phyloP scores from a whole-genome alignment of 2,113 vertebrate species.

The Nothobranchius furzeri region DNA sequence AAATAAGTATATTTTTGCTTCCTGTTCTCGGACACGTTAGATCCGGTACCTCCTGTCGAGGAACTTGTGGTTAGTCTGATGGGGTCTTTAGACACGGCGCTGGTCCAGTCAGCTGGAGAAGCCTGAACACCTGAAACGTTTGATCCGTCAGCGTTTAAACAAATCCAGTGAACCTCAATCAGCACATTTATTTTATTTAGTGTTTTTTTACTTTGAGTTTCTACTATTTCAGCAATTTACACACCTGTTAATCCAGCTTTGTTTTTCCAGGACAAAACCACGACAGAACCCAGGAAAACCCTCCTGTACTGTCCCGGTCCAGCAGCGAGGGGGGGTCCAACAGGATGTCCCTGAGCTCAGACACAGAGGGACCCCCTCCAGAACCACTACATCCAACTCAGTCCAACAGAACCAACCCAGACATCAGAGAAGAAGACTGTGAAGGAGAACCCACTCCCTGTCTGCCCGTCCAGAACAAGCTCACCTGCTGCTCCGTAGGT shows the following conservation, averaged over 20 bases:
- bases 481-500: slow-evolving; percentile 31
- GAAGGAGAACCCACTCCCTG: slow-evolving; percentile 59
- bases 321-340: slow-evolving; percentile 83
- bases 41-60: no score
- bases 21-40: no score
- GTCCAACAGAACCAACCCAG: slow-evolving; percentile 84
- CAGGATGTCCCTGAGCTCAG: slow-evolving; percentile 96
- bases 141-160: no score
- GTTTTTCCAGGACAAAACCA: slow-evolving; percentile 61
- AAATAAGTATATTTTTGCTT: no score
- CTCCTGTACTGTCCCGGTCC: slow-evolving; percentile 83
- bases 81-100: no score
- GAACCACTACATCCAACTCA: slow-evolving; percentile 74
- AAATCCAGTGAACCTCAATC: no score
- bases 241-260: background rate
- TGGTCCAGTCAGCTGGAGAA: no score
- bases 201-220: no score
- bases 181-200: no score
- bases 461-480: slow-evolving; percentile 25
- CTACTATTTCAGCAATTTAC: background rate
- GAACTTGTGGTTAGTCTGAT: no score
- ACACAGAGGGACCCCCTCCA: slow-evolving; percentile 83
- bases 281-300: slow-evolving; percentile 82
- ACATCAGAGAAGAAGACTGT: slow-evolving; percentile 93
- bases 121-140: no score